phyloP scores from a whole-genome alignment of 2,888 invertebrate genomes.

The Pristionchus maxplancki region DNA sequence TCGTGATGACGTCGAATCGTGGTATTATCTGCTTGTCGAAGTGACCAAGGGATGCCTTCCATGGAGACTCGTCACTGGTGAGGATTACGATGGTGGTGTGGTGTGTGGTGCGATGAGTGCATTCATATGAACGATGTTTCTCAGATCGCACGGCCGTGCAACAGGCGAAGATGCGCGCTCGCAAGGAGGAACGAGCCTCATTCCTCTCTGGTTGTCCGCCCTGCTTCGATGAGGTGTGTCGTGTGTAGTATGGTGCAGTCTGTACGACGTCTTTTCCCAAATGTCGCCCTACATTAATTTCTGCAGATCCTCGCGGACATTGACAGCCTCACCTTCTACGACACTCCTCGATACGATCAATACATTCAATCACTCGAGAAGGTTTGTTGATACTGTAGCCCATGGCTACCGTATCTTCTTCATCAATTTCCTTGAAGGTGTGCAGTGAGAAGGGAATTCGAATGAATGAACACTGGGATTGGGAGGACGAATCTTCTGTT shows the following conservation, averaged over 20 bases:
- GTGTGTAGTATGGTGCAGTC: background rate
- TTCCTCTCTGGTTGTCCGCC: slow-evolving; percentile 45
- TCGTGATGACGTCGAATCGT: slow-evolving; percentile 67
- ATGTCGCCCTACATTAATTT: background rate
- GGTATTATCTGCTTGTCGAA: slow-evolving; percentile 70
- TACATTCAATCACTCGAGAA: slow-evolving; percentile 61
- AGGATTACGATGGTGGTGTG: background rate
- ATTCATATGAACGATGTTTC: background rate
- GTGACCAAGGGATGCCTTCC: slow-evolving; percentile 66
- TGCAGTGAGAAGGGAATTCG: slow-evolving; percentile 58
- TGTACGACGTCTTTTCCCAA: background rate
- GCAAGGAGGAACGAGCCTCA: slow-evolving; percentile 11
- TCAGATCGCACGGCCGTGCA: slow-evolving; percentile 40
- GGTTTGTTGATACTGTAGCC: slow-evolving; percentile 51
- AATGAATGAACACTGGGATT: slow-evolving; percentile 64
- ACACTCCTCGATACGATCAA: slow-evolving; percentile 63
- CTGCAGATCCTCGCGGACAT: slow-evolving; percentile 55
- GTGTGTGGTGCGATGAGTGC: background rate
- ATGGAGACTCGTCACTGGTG: slow-evolving; percentile 65
- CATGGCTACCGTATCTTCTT: background rate
- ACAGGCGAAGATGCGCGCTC: slow-evolving; percentile 38
- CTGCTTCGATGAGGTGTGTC: slow-evolving; percentile 32
- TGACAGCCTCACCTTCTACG: slow-evolving; percentile 66
- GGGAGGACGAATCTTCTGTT: slow-evolving; percentile 61
- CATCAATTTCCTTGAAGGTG: slow-evolving; percentile 32